Conservation (phyloP, 2,888 invertebrate species). For the Bibio marci region DNA sequence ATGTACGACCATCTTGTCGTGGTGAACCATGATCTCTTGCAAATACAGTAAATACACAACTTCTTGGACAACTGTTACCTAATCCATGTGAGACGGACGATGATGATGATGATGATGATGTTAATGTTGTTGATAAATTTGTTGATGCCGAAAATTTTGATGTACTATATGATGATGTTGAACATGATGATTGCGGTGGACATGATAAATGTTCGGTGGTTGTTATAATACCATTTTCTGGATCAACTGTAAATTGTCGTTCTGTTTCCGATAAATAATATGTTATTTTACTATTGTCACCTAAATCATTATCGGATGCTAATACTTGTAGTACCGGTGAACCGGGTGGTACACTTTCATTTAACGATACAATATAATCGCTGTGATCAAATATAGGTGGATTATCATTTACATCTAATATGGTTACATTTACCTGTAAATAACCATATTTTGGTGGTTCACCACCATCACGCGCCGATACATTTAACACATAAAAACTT, state of each 20-base stretch:
- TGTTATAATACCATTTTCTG: constrained; percentile 77
- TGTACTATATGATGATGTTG: constrained; percentile 28
- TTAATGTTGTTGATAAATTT: too few species aligned
- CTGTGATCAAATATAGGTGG: constrained; percentile 90
- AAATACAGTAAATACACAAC: constrained; percentile 87
- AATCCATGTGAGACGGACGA: neutral
- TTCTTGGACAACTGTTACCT: constrained; percentile 59
- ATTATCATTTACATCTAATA: constrained; percentile 86
- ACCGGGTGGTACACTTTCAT: constrained; percentile 86
- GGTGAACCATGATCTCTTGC: constrained; percentile 87
- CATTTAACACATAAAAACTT: constrained; percentile 69
- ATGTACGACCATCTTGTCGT: constrained; percentile 78
- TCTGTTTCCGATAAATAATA: constrained; percentile 77
- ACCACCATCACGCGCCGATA: constrained; percentile 81
- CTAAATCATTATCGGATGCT: constrained; percentile 84
- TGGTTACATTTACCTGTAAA: constrained; percentile 75
- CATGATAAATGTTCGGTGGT: constrained; percentile 66
- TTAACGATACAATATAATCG: constrained; percentile 81
- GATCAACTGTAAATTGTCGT: constrained; percentile 79
- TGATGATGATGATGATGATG: too few species aligned
- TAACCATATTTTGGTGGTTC: constrained; percentile 66
- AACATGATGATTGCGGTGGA: constrained; percentile 58
- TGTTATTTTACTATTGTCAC: constrained; percentile 82
- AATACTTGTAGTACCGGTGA: constrained; percentile 79
- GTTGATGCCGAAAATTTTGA: constrained; percentile 42